These are phyloP conservation scores for Heliopora coerulea DNA, from an alignment of 92 coral and sea anemone species.

Conservation along the genomic window DNA sequence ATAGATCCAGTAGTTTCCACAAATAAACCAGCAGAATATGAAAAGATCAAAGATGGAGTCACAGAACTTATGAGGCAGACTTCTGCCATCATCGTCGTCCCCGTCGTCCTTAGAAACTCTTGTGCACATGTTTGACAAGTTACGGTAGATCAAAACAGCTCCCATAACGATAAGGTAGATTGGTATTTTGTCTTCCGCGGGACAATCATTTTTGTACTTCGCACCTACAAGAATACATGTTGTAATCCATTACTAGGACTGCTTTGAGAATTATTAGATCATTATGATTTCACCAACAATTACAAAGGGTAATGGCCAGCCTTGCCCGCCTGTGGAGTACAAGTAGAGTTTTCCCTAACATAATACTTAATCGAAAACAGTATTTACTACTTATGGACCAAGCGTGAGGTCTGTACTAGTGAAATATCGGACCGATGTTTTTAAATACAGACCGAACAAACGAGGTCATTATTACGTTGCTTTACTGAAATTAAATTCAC, in stretches of 20 bases:
- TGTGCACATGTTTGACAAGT: constrained; percentile 68
- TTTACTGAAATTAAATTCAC: no score
- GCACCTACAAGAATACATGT: constrained; percentile 60
- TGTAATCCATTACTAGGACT: neutral
- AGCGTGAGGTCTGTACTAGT: no score
- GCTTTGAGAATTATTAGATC: neutral
- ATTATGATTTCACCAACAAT: neutral
- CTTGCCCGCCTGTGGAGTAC: no score
- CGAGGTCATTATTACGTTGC: no score
- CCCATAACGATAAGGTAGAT: constrained; percentile 94
- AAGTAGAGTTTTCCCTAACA: no score
- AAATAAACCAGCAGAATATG: constrained; percentile 86
- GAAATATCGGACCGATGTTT: no score
- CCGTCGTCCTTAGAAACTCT: constrained; percentile 52
- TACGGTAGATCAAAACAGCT: constrained; percentile 78
- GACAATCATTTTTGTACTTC: constrained; percentile 81
- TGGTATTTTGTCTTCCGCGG: constrained; percentile 73
- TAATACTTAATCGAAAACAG: no score
- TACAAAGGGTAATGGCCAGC: no score
- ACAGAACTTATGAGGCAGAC: constrained; percentile 43
- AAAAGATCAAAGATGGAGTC: constrained; percentile 81
- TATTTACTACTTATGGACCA: no score
- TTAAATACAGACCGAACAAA: no score
- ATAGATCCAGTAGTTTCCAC: constrained; percentile 97
- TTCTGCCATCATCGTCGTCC: constrained; percentile 44